Evolutionary conservation across 2,888 invertebrate species (phyloP), one percentile per base, ranked within the genome.

Genomic region (Polyploca ridens): DNA sequence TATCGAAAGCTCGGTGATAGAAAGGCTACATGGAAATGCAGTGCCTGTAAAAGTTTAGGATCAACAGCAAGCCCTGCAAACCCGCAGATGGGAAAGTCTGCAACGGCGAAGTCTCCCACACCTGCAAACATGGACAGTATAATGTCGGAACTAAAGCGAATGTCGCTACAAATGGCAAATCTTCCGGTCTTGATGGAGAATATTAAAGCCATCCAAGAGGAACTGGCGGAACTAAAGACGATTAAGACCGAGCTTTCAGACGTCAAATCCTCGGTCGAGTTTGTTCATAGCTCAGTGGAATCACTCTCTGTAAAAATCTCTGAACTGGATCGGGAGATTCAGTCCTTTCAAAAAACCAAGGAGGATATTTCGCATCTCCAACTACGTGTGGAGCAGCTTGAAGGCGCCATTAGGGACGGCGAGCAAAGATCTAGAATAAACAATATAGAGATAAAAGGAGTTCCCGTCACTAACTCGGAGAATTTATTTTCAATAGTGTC

Each of bases 351-450:
- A 27, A 65, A 58, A 16, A 54, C 64, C 3, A 67, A 59, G 46
- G 54, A 62, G 6, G 54, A 63, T 2, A 13, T 65, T n/a, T 11
- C 33, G 58, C 33, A 7, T 19, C 54, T 59, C 7, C 60, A 60
- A n/a, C 6, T 11, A 4, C 33, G 16, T 13, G 16, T 46, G 0
- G 58, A 58, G 3, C 10, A 58, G 16, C 33, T 58, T 11, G 58
- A 33, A 13, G 5, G 13, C 5, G 14, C 13, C 8, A 8, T n/a
- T 13, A 46, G 58, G 5, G 65, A 66, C 8, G 38, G n/a, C 13
- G 68, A 69, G 5, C 66, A 69, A n/a, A 54, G 64, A 3, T 54
- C 61, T 0, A 62, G 66, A 6, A 27, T 60, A 8, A 69, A 65
- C n/a, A 63, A 63, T 33, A 33, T 58, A 13, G 58, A 58, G 14